Evolutionary conservation across 2,797 vertebrate genomes (phyloP), one percentile per base, ranked within the genome.

Genomic region (Falco berigora): DNA sequence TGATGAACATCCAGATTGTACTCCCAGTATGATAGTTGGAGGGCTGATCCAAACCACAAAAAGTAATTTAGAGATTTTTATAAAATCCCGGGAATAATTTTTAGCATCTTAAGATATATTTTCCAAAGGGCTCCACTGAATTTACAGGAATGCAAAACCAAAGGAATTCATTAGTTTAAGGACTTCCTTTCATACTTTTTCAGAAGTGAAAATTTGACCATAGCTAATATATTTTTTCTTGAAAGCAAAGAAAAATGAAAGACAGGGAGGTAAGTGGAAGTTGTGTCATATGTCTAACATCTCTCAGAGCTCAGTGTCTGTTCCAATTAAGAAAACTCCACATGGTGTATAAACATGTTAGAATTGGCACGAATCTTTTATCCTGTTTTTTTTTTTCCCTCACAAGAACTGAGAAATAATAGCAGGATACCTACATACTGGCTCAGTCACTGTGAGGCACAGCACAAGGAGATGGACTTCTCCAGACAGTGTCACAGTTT

Each of bases 11-110:
- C 86, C 92, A 96, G 92, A 74, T 15, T 82, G 25, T 89, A 92
- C 87, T 97, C 88, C 90, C 96, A 93, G 64, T 74, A n/a, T 83
- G 86, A 89, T 10, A 89, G 83, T 53, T 68, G 64, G 46, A 86
- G 38, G 53, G 27, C 27, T 89, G 71, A 93, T 92, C 88, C 92
- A 96, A 95, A 91, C 93, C 90, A 94, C 95, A 94, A 72, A 89
- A 93, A 94, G 84, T 89, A 87, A 96, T 89, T 96, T 67, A 80
- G 78, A 92, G 42, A 71, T 89, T 95, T 93, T 96, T 91, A 80
- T 85, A 90, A 94, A 97, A 91, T 93, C 77, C 49, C 74, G 81
- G 78, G 80, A 82, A 89, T 82, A 64, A 92, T 89, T 78, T 66
- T 96, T 58, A 95, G 71, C 62, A 67, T 81, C 49, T 90, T 89